Percentiles rank a stretch among this genome's conserved stretches.
phyloP scores from a whole-genome alignment of 37 sponge, comb jelly and placozoan species.

The Geodia barretti region DNA sequence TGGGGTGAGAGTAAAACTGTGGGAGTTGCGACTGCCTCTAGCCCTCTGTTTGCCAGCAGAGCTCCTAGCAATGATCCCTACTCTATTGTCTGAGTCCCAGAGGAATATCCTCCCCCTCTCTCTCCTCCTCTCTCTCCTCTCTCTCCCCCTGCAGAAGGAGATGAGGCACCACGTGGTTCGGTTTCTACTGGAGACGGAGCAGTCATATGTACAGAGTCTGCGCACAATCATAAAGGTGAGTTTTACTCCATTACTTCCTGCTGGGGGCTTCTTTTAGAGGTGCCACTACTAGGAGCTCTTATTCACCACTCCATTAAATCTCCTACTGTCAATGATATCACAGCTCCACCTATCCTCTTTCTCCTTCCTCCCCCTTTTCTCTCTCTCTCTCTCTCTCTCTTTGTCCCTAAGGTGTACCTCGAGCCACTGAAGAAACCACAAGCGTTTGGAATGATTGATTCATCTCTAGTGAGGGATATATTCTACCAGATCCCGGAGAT shows the following conservation, averaged over 20 bases:
- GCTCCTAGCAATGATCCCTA: neutral
- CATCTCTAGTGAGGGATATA: conserved; percentile 63
- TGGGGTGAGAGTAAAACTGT: too few species aligned
- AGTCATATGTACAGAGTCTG: conserved; percentile 72
- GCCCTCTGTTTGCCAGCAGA: neutral
- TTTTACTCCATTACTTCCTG: neutral
- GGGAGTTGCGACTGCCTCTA: too few species aligned
- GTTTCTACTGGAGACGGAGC: conserved; percentile 81
- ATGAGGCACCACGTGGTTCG: conserved; percentile 74
- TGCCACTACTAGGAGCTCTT: neutral
- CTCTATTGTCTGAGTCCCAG: neutral
- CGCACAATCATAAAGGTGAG: conserved; percentile 69
- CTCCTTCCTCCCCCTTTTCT: neutral
- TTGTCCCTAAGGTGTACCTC: conserved; percentile 45
- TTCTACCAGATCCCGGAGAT: conserved; percentile 86
- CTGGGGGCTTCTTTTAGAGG: too few species aligned
- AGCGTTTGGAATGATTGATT: conserved; percentile 34
- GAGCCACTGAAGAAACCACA: conserved; percentile 57
- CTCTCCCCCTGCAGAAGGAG: conserved; percentile 41
- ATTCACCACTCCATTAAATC: too few species aligned
- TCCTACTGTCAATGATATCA: too few species aligned
- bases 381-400: neutral
- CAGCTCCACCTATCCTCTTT: neutral
- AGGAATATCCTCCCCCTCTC: neutral
- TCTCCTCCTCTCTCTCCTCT: neutral